phyloP scores from a whole-genome alignment of 2,113 vertebrate species.

The Lasiurus borealis region DNA sequence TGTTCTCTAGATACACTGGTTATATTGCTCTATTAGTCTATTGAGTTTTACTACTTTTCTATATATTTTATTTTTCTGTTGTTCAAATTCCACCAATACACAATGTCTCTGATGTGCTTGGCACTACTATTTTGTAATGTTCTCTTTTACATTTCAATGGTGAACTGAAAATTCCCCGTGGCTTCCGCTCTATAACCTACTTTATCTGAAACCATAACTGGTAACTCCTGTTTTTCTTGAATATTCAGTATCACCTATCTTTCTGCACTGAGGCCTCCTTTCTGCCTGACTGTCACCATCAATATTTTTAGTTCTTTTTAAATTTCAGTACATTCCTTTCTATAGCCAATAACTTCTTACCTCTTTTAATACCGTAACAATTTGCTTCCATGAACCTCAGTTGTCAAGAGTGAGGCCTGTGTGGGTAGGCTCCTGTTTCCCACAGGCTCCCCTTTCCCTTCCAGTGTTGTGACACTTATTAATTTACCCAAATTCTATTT shows the following conservation, averaged over 20 bases:
- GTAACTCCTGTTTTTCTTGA: background rate
- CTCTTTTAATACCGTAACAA: slow-evolving; percentile 21
- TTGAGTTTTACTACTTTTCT: background rate
- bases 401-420: slow-evolving; percentile 42
- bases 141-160: background rate
- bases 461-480: slow-evolving; percentile 56
- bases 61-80: background rate
- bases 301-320: slow-evolving; percentile 45
- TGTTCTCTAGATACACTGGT: background rate
- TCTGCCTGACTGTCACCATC: slow-evolving; percentile 1
- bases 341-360: slow-evolving; percentile 38
- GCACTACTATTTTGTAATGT: background rate
- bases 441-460: slow-evolving; percentile 36
- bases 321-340: slow-evolving; percentile 26
- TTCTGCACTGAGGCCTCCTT: background rate
- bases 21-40: background rate
- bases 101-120: no score
- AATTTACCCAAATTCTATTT: slow-evolving; percentile 53
- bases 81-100: background rate
- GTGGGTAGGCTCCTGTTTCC: slow-evolving; percentile 59
- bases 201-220: background rate
- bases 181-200: background rate
- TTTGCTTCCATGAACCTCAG: slow-evolving; percentile 61
- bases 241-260: background rate
- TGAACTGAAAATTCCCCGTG: background rate